Conservation (phyloP, 35 echinoderm and acorn worm species). For the Lytechinus variegatus region DNA sequence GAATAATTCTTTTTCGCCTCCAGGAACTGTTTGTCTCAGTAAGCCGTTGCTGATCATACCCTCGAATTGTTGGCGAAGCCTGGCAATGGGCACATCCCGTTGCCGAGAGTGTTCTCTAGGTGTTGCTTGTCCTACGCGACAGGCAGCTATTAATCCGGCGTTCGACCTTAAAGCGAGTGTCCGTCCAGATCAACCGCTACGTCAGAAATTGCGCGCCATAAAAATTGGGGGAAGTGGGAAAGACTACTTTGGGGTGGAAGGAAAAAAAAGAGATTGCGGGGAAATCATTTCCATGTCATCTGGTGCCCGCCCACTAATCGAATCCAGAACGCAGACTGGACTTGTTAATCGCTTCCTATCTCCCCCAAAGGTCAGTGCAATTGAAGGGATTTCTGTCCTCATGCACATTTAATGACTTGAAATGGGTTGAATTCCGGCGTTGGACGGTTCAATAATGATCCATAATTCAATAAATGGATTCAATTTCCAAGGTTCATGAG, state of each 20-base stretch:
- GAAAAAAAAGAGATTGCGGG: background rate
- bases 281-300: background rate
- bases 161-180: too few relatives aligned
- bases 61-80: background rate
- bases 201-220: background rate
- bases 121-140: background rate
- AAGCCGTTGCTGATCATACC: constrained; percentile 26
- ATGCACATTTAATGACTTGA: background rate
- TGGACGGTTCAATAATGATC: background rate
- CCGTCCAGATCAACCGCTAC: background rate
- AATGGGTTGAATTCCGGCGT: background rate
- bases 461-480: background rate
- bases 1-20: constrained; percentile 25
- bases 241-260: background rate
- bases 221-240: background rate
- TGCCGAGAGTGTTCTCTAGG: background rate
- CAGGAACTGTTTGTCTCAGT: constrained; percentile 36
- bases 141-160: too few relatives aligned
- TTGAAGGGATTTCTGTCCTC: background rate
- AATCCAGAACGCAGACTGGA: background rate
- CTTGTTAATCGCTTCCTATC: constrained; percentile 11
- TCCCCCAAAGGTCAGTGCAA: background rate
- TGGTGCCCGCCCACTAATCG: background rate
- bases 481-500: background rate
- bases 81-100: background rate